A percentile compares a stretch with the other conserved stretches of the same genome.
These are phyloP conservation scores for Ormia ochracea DNA, from an alignment of 2,888 invertebrate species.

Conservation along the genomic window DNA sequence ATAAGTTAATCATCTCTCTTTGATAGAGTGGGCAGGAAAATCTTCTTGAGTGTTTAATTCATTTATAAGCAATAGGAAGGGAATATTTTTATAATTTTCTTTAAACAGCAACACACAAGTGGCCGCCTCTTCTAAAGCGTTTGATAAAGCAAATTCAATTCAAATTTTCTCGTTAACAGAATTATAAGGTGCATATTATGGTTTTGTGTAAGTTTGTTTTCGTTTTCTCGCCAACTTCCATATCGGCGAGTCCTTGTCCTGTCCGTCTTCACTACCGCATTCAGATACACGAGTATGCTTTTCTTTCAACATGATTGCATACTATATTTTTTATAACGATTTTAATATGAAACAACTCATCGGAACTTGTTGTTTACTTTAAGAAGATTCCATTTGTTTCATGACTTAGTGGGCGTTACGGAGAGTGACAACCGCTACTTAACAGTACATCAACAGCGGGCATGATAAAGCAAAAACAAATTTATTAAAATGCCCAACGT, in stretches of 20 bases:
- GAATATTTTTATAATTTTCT: slow-evolving; percentile 8
- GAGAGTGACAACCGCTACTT: not conserved
- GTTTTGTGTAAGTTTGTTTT: slow-evolving; percentile 28
- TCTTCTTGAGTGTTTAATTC: no score
- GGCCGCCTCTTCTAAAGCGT: slow-evolving; percentile 41
- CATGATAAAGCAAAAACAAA: not conserved
- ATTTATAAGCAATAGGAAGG: no score
- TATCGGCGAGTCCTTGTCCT: slow-evolving; percentile 3
- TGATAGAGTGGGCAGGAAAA: no score
- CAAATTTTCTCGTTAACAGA: slow-evolving; percentile 44
- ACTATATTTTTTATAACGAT: not conserved
- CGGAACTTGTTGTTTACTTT: slow-evolving; percentile 11
- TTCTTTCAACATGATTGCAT: not conserved
- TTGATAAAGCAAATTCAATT: slow-evolving; percentile 30
- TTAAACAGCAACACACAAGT: not conserved
- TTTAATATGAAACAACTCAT: slow-evolving; percentile 14
- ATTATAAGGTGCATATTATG: slow-evolving; percentile 52
- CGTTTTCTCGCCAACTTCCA: not conserved
- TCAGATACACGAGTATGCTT: not conserved
- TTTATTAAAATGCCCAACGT: not conserved
- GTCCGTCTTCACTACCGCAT: slow-evolving; percentile 17
- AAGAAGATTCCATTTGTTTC: not conserved
- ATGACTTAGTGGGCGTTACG: not conserved
- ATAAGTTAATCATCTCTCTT: no score
- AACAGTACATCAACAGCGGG: not conserved